phyloP scores from a whole-genome alignment of 1,140 invertebrate genomes.

The Streblospio benedicti region DNA sequence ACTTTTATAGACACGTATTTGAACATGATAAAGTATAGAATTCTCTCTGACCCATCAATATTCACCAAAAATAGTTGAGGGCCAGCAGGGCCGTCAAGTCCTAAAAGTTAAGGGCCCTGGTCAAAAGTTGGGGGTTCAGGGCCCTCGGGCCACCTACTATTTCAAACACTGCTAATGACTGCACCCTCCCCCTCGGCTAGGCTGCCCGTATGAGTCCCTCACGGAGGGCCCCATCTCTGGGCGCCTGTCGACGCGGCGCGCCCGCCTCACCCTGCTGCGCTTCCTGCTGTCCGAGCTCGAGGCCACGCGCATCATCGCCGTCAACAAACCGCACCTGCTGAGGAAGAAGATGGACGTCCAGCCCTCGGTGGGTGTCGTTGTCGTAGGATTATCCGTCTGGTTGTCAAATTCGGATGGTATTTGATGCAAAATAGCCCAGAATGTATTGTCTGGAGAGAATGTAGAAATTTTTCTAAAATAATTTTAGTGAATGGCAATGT shows the following conservation, averaged over 20 bases:
- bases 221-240: constrained; percentile 59
- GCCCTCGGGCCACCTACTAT: background rate
- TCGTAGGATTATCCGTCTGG: too few relatives aligned
- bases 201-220: constrained; percentile 63
- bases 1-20: too few relatives aligned
- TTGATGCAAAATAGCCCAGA: too few relatives aligned
- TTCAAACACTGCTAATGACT: background rate
- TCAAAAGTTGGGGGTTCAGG: background rate
- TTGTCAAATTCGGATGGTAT: too few relatives aligned
- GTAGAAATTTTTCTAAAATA: too few relatives aligned
- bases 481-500: too few relatives aligned
- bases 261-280: constrained; percentile 63
- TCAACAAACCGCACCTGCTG: constrained; percentile 52
- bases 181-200: constrained; percentile 39
- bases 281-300: constrained; percentile 73
- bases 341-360: background rate
- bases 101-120: background rate
- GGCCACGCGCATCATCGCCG: constrained; percentile 64
- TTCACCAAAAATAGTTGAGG: background rate
- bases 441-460: too few relatives aligned
- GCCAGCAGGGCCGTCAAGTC: background rate
- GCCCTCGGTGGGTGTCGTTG: too few relatives aligned
- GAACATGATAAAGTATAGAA: too few relatives aligned
- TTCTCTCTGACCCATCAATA: too few relatives aligned
- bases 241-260: constrained; percentile 57